These are phyloP conservation scores for Dynastes tityus DNA, from an alignment of 2,888 invertebrate species.

Conservation along the genomic window DNA sequence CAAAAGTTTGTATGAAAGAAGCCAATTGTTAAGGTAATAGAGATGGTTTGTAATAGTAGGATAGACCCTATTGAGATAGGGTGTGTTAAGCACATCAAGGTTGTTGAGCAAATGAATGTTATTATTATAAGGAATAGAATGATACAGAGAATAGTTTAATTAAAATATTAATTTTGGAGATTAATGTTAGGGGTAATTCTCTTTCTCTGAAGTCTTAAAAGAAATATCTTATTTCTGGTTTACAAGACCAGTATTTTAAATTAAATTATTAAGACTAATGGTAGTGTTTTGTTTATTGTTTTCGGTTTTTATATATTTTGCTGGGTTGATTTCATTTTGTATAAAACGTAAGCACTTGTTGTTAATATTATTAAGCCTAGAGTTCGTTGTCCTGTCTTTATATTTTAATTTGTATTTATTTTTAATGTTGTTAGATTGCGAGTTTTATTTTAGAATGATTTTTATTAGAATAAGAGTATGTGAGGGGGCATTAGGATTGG, in stretches of 20 bases:
- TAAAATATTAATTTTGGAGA: conserved; percentile 82
- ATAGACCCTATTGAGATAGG: conserved; percentile 74
- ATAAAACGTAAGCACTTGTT: conserved; percentile 76
- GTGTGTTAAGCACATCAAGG: conserved; percentile 70
- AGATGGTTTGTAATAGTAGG: conserved; percentile 73
- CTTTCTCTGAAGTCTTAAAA: conserved; percentile 77
- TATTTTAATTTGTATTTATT: conserved; percentile 72
- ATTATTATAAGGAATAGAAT: conserved; percentile 61
- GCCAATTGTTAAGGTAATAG: conserved; percentile 71
- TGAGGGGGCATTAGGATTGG: conserved; percentile 78
- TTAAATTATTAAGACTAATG: conserved; percentile 79
- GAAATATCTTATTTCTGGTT: conserved; percentile 74
- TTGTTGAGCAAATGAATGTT: conserved; percentile 67
- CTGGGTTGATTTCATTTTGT: conserved; percentile 73
- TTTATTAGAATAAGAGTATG: conserved; percentile 78
- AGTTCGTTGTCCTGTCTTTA: conserved; percentile 75
- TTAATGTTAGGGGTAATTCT: conserved; percentile 72
- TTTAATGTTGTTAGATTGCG: conserved; percentile 71
- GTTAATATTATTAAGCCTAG: conserved; percentile 75
- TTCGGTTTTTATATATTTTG: conserved; percentile 71
- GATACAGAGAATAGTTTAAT: conserved; percentile 77
- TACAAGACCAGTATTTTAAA: conserved; percentile 81
- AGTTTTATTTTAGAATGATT: conserved; percentile 75
- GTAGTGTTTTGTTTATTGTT: conserved; percentile 67
- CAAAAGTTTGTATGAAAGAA: conserved; percentile 73